Evolutionary conservation across 2,797 vertebrate species (phyloP).

Genomic region (Coilia nasus): DNA sequence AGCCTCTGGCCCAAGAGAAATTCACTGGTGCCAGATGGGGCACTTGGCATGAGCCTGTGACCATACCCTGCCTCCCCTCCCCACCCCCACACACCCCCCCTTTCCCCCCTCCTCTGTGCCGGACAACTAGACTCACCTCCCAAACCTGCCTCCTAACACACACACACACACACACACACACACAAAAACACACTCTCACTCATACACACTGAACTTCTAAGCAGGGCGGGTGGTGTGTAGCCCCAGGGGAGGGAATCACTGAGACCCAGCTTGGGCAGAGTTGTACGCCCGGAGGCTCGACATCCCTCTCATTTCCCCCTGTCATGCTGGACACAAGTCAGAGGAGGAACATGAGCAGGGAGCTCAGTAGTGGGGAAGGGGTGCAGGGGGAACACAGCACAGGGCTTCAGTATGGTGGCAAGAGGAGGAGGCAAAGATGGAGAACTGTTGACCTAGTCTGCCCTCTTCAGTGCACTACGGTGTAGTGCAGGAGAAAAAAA

Average conservation of each 20-base stretch:
- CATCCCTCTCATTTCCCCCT: constrained; percentile 52
- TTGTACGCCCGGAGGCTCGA: constrained; percentile 57
- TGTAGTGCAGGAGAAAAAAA: constrained; percentile 32
- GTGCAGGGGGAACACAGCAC: background rate
- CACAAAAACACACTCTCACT: background rate
- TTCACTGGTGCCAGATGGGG: constrained; percentile 57
- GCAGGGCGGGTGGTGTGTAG: background rate
- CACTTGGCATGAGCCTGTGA: constrained; percentile 49
- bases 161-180: background rate
- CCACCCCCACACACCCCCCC: background rate
- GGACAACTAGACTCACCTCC: background rate
- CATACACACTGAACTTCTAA: background rate
- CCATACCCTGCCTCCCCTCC: background rate
- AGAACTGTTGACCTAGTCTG: constrained; percentile 39
- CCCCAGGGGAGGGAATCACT: background rate
- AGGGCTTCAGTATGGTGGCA: background rate
- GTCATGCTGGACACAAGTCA: constrained; percentile 62
- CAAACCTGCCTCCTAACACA: background rate
- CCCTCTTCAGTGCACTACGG: constrained; percentile 46
- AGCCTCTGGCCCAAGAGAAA: constrained; percentile 61
- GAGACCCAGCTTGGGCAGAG: constrained; percentile 35
- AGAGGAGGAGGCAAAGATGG: background rate
- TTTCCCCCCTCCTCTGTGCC: background rate
- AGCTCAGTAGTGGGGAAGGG: background rate
- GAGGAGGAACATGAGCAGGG: constrained; percentile 35